Base-by-base conservation (phyloP, 2,797 vertebrate genomes). In the Enteromius paludinosus region DNA sequence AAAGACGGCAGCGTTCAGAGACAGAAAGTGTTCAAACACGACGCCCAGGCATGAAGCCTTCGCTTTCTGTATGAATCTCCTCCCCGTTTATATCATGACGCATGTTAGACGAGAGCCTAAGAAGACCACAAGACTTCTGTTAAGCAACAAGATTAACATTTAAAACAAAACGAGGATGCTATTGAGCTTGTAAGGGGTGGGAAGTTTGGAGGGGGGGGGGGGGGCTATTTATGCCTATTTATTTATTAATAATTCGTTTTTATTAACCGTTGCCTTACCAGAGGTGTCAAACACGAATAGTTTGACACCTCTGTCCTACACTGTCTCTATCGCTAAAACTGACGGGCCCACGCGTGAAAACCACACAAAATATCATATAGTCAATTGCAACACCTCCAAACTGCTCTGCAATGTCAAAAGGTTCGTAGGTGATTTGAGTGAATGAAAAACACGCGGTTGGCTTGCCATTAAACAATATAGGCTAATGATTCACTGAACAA, bases 41-140 rank as follows among this genome's bases (percentile, higher is more conserved):
- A 78, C 84, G 54, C 81, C 54, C 76, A 56, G 70, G 28, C 25
- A 12, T 17, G 62, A 76, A 76, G 64, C 52, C 25, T 2, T 68
- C 23, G 30, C 43, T 71, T 33, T 64, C 64, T 47, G 9, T 38
- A 11, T 35, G 35, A 56, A 28, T 23, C 45, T 28, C 33, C 81
- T 52, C 41, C 54, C 52, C 62, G 25, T 20, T 82, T 77, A 20
- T 30, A 11, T 43, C 35, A 17, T 83, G 76, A 71, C 71, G 70
- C 64, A 25, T 38, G 38, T 49, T 47, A 8, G 4, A 59, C 35
- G 33, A 68, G 33, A 82, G 43, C 47, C 25, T 18, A 30, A 85
- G 69, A 81, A 66, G 78, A 5, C 1, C 69, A 54, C 23, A 30
- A 64, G 70, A 76, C 62, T 62, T 70, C 54, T 28, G 70, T 79